Base-by-base conservation (phyloP, 2,113 vertebrate species). In the Aplodontia rufa region DNA sequence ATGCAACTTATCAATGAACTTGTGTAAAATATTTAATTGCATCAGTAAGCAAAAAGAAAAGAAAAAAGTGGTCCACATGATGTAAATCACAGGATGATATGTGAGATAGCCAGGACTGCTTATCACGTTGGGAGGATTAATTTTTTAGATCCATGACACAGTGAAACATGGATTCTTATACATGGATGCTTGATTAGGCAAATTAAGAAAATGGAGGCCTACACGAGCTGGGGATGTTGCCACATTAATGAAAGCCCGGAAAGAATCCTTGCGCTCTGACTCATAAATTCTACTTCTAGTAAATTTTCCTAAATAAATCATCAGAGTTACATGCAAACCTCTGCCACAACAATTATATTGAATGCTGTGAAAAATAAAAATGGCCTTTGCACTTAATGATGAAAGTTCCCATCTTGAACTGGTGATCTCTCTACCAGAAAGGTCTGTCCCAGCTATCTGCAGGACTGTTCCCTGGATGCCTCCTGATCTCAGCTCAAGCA, bases 401-500 rank as follows among this genome's bases (percentile, higher is more conserved):
- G 1, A n/a, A 32, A n/a, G 2, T 37, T 14, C 6, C 5, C 20
- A 2, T 37, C 26, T 8, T 28, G 32, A 16, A 12, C 51, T 6
- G 8, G n/a, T 10, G 0, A 8, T 28, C 32, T 20, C 40, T 47
- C 26, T 49, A 47, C 10, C 24, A n/a, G 64, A 17, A 7, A 47
- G 0, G 9, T 14, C 16, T 58, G 28, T 62, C 45, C 14, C 42
- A 62, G 16, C 17, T 2, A 2, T 0, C 6, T 3, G 24, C 51
- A 0, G 1, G n/a, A 16, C 28, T 1, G 2, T 9, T 20, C 30
- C 12, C 13, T 32, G 5, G 17, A 30, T 6, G 20, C 40, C 30
- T 16, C 32, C 51, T 0, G 8, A 35, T 35, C 58, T 68, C 19
- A n/a, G 51, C 26, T 66, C 32, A 12, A 66, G 32, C 14, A 35